Percentiles rank a stretch among this genome's conserved stretches.
Conservation (phyloP, 2,113 vertebrate genomes). For the Empidonax traillii region DNA sequence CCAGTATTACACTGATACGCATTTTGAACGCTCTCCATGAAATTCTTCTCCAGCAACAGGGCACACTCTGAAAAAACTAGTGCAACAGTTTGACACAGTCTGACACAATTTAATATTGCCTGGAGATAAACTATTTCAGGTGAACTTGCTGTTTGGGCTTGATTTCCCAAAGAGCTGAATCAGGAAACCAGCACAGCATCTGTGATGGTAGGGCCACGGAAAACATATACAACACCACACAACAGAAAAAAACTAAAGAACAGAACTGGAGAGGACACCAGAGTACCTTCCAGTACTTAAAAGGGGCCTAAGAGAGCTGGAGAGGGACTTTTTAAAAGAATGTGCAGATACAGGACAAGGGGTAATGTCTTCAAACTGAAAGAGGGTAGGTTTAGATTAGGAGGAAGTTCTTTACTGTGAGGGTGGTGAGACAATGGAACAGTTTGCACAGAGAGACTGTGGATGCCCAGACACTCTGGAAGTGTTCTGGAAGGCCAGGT, state of each 20-base stretch:
- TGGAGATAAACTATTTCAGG: background rate
- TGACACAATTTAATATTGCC: background rate
- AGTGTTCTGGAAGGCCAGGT: background rate
- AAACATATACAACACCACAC: background rate
- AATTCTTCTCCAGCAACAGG: background rate
- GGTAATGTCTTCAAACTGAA: background rate
- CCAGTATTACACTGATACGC: background rate
- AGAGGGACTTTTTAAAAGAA: background rate
- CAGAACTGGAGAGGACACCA: background rate
- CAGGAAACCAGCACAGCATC: background rate
- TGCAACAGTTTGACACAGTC: background rate
- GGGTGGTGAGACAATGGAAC: background rate
- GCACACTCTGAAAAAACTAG: background rate
- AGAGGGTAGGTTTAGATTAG: background rate
- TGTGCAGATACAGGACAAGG: background rate
- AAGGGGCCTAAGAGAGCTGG: background rate
- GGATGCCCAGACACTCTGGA: background rate
- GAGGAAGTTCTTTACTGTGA: background rate
- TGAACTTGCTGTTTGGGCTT: background rate
- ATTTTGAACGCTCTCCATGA: background rate
- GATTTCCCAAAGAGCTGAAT: background rate
- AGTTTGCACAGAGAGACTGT: background rate
- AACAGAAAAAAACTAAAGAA: background rate
- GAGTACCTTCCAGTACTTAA: background rate
- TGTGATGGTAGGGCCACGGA: background rate